Base-by-base conservation (phyloP, 2,888 invertebrate species). In the Ormia ochracea region DNA sequence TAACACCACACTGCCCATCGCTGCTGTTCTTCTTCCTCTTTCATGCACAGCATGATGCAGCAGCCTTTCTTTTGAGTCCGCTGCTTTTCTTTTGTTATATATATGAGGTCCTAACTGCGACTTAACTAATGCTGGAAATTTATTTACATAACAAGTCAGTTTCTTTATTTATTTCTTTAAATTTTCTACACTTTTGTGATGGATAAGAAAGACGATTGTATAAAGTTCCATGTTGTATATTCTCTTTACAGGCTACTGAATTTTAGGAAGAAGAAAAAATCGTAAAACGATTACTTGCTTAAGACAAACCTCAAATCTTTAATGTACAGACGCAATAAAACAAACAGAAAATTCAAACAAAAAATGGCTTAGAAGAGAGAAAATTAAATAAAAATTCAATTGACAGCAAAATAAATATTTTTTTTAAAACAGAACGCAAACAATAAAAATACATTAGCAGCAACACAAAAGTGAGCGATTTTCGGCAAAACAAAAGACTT, bases 191-290 rank as follows among this genome's bases (percentile, higher is more conserved):
- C 17, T 41, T 12, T 9, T 31, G 41, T 6, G 41, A 23, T 9
- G 23, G 26, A 0, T 6, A 21, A 56, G 36, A 48, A 48, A 12
- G n/a, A n/a, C n/a, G n/a, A n/a, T n/a, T 31, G 58, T 66, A 50
- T 21, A 26, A 36, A 54, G 26, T 48, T 76, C 56, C 52, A 50
- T 58, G 65, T 45, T 65, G 50, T 50, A 17, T 61, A 56, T 59
- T 59, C 41, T 69, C 4, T 12, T 19, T 52, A 54, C 56, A 38
- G 61, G 66, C 80, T 80, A 80, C 80, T 80, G 75, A 56, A 61
- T 48, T 48, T 48, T 4, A 14, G n/a, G 28, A 9, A 7, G 23
- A 58, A 74, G 61, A 52, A 28, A 33, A 9, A 10, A n/a, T n/a
- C n/a, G n/a, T n/a, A n/a, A n/a, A 14, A 17, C 26, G 12, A 72